Percentiles rank a stretch among this genome's conserved stretches.
Evolutionary conservation across 1,140 invertebrate genomes (phyloP).

Genomic region (Atta cephalotes): DNA sequence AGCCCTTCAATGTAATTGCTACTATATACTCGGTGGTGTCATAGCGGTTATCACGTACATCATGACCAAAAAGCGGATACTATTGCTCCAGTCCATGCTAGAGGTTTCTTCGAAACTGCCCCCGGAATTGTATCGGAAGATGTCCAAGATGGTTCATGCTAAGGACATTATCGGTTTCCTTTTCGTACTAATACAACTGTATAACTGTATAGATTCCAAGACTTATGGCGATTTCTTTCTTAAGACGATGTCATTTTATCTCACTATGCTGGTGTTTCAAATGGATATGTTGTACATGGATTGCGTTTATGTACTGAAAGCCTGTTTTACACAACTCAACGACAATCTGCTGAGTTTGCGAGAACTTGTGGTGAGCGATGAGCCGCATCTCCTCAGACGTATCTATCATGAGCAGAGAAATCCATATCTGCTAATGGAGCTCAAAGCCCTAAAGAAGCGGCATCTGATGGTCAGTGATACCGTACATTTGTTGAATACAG

Average conservation of each 20-base stretch:
- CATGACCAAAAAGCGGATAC: constrained; percentile 55
- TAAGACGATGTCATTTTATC: constrained; percentile 65
- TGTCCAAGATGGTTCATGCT: constrained; percentile 73
- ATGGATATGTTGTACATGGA: constrained; percentile 81
- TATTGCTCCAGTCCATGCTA: constrained; percentile 68
- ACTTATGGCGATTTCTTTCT: neutral
- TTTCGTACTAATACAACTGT: constrained; percentile 61
- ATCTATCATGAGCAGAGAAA: constrained; percentile 76
- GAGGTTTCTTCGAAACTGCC: constrained; percentile 72
- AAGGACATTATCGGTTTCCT: constrained; percentile 79
- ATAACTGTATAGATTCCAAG: neutral
- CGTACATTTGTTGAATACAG: constrained; percentile 75
- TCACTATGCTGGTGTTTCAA: constrained; percentile 69
- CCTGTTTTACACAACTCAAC: constrained; percentile 78
- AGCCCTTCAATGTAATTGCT: constrained; percentile 76
- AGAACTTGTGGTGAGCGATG: constrained; percentile 61
- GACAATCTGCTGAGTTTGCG: constrained; percentile 71
- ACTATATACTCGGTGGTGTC: constrained; percentile 53
- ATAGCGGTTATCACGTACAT: constrained; percentile 65
- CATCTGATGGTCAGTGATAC: constrained; percentile 79
- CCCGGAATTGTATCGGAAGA: constrained; percentile 58
- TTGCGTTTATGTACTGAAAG: constrained; percentile 75
- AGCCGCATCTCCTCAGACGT: constrained; percentile 75
- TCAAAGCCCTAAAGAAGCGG: constrained; percentile 77
- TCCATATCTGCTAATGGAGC: constrained; percentile 76